Evolutionary conservation across 2,888 invertebrate genomes (phyloP), one percentile per base, ranked within the genome.

Genomic region (Hypolimnas misippus): DNA sequence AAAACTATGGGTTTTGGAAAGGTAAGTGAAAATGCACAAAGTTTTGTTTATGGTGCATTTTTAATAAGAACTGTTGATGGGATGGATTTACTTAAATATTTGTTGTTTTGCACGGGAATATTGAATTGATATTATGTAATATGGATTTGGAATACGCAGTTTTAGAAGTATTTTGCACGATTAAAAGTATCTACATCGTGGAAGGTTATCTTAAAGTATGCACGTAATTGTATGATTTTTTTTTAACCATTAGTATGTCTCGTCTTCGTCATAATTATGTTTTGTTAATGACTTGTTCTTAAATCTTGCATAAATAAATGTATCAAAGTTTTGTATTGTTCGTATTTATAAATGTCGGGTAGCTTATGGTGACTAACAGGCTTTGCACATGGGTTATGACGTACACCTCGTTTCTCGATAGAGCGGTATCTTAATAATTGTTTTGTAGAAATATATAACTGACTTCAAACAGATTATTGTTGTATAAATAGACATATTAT

Each of bases 1-100:
- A 91, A 84, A 69, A 83, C 88, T 77, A 93, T 93, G 93, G 93
- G 94, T 31, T 73, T 93, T 57, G 90, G 90, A 70, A 87, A 93
- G 92, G 94, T 94, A 87, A 68, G 64, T 5, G 12, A 40, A 40
- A 33, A 50, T 3, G 19, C 3, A n/a, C n/a, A 3, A 14, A 21
- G 10, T n/a, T 17, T 53, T 14, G 14, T 10, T 31, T 3, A n/a
- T 35, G 19, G 19, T 46, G 44, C n/a, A 21, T n/a, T 21, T 46
- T 44, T 12, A 19, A 12, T 42, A 42, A 8, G 17, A 10, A 2
- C 10, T 19, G 8, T 42, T 19, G 10, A 33, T 19, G 42, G 42
- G 17, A 42, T 42, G 8, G 42, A 42, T 40, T 10, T 35, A 35
- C 12, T 35, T 12, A 7, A 42, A 16, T 8, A 16, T 46, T 46